Conservation (phyloP, 2,888 invertebrate genomes). For the Alitta virens region DNA sequence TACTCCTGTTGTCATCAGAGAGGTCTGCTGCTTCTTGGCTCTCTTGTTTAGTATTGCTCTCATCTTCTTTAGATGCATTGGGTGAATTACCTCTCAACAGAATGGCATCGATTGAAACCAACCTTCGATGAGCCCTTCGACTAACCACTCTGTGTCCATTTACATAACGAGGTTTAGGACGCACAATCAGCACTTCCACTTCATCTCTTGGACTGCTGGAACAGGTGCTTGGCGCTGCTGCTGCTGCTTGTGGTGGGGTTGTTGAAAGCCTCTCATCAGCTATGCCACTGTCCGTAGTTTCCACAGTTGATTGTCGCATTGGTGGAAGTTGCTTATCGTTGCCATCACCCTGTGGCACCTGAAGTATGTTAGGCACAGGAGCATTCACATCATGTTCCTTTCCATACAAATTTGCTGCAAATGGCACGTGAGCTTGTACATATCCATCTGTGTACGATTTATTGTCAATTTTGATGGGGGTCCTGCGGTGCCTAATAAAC, state of each 20-base stretch:
- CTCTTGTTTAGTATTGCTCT: not conserved
- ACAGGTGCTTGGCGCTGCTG: too few species aligned
- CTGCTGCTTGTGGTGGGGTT: not conserved
- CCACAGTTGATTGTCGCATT: slow-evolving; percentile 33
- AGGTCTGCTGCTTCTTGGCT: not conserved
- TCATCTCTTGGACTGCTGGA: not conserved
- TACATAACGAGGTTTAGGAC: not conserved
- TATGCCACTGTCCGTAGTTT: slow-evolving; percentile 40
- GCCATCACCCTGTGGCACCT: not conserved
- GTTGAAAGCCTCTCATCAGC: slow-evolving; percentile 23
- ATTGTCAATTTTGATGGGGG: not conserved
- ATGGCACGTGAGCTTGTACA: too few species aligned
- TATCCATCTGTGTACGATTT: not conserved
- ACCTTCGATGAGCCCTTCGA: not conserved
- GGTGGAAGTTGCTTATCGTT: slow-evolving; percentile 13
- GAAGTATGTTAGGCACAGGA: not conserved
- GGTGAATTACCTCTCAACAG: not conserved
- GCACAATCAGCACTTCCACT: not conserved
- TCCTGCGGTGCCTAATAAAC: slow-evolving; percentile 3
- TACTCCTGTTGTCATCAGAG: not conserved
- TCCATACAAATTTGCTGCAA: not conserved
- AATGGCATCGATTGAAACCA: not conserved
- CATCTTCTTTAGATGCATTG: not conserved
- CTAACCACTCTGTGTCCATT: not conserved
- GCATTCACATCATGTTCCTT: not conserved